These are phyloP conservation scores for Drosophila mettleri DNA, from an alignment of 2,888 invertebrate genomes.

Conservation along the genomic window DNA sequence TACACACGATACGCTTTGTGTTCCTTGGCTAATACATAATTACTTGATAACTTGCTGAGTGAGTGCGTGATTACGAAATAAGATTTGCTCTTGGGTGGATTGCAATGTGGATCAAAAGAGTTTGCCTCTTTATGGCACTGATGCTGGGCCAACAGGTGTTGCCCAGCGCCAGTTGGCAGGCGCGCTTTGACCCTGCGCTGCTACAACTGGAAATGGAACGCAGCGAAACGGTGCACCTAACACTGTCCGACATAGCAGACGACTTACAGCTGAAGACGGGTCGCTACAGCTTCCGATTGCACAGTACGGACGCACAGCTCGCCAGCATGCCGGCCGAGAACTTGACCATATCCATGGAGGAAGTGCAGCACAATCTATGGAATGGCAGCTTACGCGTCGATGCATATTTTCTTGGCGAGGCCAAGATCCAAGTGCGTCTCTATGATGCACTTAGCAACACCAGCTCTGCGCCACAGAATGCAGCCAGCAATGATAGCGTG, in stretches of 20 bases:
- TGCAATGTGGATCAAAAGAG: neutral
- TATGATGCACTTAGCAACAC: constrained; percentile 41
- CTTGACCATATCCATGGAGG: constrained; percentile 51
- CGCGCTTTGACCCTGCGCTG: constrained; percentile 67
- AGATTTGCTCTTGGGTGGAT: constrained; percentile 1
- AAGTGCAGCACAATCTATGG: constrained; percentile 63
- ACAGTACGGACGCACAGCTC: constrained; percentile 62
- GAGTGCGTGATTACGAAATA: constrained; percentile 18
- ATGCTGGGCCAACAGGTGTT: constrained; percentile 16
- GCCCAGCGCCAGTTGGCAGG: constrained; percentile 60
- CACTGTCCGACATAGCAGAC: constrained; percentile 41
- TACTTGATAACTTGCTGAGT: neutral
- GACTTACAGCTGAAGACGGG: constrained; percentile 19
- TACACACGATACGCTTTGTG: neutral
- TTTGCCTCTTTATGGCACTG: constrained; percentile 9
- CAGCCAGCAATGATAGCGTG: constrained; percentile 45
- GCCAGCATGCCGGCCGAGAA: constrained; percentile 62
- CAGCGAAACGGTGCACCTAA: constrained; percentile 52
- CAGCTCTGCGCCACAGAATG: constrained; percentile 58
- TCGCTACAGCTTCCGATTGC: constrained; percentile 65
- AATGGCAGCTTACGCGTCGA: constrained; percentile 70
- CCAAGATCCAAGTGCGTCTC: constrained; percentile 75
- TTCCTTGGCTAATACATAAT: neutral
- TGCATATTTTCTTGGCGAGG: constrained; percentile 81
- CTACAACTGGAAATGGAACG: constrained; percentile 73